Conservation (phyloP, 2,797 vertebrate species). For the Rhadinocentrus ornatus region DNA sequence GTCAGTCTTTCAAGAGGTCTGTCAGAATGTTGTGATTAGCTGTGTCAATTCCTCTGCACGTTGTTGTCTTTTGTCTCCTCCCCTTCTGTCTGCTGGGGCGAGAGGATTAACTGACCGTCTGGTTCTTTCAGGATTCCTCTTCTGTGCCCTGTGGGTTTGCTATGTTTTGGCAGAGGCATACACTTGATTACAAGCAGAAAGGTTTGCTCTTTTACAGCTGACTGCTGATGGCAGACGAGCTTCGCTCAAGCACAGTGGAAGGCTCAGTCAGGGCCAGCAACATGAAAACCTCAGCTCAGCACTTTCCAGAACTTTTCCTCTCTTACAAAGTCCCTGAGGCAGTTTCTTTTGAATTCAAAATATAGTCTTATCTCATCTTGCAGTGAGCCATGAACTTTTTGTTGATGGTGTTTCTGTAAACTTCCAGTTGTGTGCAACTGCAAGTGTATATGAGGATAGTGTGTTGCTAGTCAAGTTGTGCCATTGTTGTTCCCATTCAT, state of each 20-base stretch:
- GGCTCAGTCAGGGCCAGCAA: conserved; percentile 44
- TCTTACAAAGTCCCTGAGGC: conserved; percentile 26
- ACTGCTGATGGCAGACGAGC: conserved; percentile 42
- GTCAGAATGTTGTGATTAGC: conserved; percentile 62
- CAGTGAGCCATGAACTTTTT: conserved; percentile 15
- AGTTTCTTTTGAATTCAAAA: conserved; percentile 19
- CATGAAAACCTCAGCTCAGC: conserved; percentile 53
- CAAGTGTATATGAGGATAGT: neutral
- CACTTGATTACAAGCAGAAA: conserved; percentile 28
- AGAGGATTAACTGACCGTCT: conserved; percentile 72
- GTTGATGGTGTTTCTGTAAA: neutral
- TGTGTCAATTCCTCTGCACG: conserved; percentile 50
- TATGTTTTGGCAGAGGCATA: conserved; percentile 38
- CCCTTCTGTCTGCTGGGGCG: conserved; percentile 48
- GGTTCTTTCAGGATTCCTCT: conserved; percentile 56
- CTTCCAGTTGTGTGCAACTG: conserved; percentile 3
- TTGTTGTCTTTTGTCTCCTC: conserved; percentile 42
- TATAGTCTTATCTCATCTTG: conserved; percentile 19
- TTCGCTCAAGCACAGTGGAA: conserved; percentile 36
- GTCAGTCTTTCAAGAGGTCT: conserved; percentile 31
- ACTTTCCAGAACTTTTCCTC: conserved; percentile 16
- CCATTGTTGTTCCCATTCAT: neutral
- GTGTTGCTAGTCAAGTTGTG: neutral
- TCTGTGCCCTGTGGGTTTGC: conserved; percentile 31
- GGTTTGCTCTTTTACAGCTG: conserved; percentile 54